Percentiles rank a stretch among this genome's conserved stretches.
Evolutionary conservation across 1,140 invertebrate species (phyloP).

Genomic region (Anastatus disparis): DNA sequence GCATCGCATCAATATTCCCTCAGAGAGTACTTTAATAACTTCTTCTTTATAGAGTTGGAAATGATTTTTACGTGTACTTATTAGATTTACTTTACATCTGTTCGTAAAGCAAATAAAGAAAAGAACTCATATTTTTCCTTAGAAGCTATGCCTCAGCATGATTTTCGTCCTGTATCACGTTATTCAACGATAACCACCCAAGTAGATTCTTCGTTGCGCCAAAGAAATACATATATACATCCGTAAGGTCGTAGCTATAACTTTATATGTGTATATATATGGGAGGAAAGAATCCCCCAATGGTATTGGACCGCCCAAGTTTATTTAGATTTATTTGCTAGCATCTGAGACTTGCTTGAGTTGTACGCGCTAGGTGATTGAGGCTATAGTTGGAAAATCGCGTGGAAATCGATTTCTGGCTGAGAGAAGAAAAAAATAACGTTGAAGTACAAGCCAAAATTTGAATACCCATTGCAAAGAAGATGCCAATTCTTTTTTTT

Average conservation of each 20-base stretch:
- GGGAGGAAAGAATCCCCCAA: constrained; percentile 7
- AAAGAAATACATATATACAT: constrained; percentile 16
- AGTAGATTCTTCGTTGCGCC: constrained; percentile 16
- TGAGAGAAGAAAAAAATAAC: neutral
- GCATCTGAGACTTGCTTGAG: neutral
- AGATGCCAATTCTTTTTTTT: neutral
- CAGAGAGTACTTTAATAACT: too few species aligned
- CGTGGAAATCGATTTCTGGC: constrained; percentile 3
- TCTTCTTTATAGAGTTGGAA: too few species aligned
- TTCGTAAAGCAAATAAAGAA: too few species aligned
- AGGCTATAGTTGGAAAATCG: constrained; percentile 10
- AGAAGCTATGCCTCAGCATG: neutral
- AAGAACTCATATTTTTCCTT: neutral
- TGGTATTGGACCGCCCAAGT: constrained; percentile 21
- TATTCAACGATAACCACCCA: neutral
- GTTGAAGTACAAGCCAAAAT: too few species aligned
- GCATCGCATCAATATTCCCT: too few species aligned
- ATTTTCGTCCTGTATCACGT: constrained; percentile 19
- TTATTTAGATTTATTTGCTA: constrained; percentile 32
- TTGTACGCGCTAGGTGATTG: neutral
- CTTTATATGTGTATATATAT: too few species aligned
- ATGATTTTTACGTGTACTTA: too few species aligned
- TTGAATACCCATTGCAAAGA: neutral
- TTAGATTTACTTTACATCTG: too few species aligned
- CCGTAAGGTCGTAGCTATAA: constrained; percentile 11